Conservation (phyloP, 64 coral and sea anemone species). For the Porites australiensis region DNA sequence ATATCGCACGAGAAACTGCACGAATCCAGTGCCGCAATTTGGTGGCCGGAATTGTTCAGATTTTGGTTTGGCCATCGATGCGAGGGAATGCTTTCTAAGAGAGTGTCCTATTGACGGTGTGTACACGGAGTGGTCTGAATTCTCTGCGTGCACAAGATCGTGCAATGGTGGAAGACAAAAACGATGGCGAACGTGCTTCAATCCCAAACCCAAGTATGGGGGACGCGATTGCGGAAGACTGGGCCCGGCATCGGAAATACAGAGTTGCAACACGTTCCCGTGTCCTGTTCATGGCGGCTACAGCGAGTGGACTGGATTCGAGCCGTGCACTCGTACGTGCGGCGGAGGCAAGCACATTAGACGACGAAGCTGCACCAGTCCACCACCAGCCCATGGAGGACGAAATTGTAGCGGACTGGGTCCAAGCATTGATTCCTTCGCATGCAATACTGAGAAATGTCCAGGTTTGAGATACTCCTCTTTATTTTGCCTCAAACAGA, state of each 20-base stretch:
- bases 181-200: slow-evolving; percentile 23
- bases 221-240: slow-evolving; percentile 71
- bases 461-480: slow-evolving; percentile 22
- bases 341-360: slow-evolving; percentile 37
- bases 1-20: slow-evolving; percentile 53
- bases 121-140: slow-evolving; percentile 27
- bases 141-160: slow-evolving; percentile 11
- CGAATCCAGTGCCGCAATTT: slow-evolving; percentile 52
- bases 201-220: slow-evolving; percentile 56
- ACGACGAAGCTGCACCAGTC: slow-evolving; percentile 53
- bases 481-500: background rate
- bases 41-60: slow-evolving; percentile 50
- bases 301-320: slow-evolving; percentile 47
- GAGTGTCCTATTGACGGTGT: slow-evolving; percentile 53
- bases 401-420: slow-evolving; percentile 32
- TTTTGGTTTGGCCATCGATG: slow-evolving; percentile 13
- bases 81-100: background rate
- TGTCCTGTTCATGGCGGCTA: slow-evolving; percentile 78
- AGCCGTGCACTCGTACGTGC: slow-evolving; percentile 23
- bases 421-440: slow-evolving; percentile 7
- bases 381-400: slow-evolving; percentile 39
- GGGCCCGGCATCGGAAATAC: slow-evolving; percentile 37
- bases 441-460: slow-evolving; percentile 53
- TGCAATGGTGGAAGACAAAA: slow-evolving; percentile 30
- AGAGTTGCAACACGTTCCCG: slow-evolving; percentile 63